Conservation (phyloP, 1,140 invertebrate genomes). For the Drosophila navojoa region DNA sequence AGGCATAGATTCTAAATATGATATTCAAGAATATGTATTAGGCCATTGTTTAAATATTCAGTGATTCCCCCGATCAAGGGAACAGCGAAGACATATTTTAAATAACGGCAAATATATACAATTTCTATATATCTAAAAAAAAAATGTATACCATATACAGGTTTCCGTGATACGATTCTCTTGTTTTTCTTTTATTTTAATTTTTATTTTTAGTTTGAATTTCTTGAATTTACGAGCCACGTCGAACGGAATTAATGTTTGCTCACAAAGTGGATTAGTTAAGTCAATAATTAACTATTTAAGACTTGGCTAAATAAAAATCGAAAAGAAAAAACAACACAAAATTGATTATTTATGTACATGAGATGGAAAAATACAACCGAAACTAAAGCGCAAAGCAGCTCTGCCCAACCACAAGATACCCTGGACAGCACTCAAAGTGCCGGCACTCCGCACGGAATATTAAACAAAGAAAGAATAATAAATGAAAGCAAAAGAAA, state of each 20-base stretch:
- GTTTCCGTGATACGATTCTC: constrained; percentile 28
- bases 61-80: constrained; percentile 40
- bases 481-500: neutral
- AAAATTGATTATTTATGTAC: constrained; percentile 53
- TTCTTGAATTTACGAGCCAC: constrained; percentile 27
- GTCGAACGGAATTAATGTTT: constrained; percentile 20
- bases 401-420: neutral
- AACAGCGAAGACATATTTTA: constrained; percentile 1
- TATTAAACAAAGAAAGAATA: neutral
- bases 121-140: constrained; percentile 34
- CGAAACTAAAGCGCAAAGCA: neutral
- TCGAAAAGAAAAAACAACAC: constrained; percentile 21
- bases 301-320: constrained; percentile 35
- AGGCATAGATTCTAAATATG: constrained; percentile 5
- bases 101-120: constrained; percentile 42
- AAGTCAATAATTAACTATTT: constrained; percentile 53
- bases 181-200: no score
- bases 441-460: no score
- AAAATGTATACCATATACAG: constrained; percentile 28
- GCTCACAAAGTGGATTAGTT: constrained; percentile 44
- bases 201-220: neutral
- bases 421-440: constrained; percentile 8
- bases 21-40: constrained; percentile 39
- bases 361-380: constrained; percentile 44
- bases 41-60: constrained; percentile 46